Evolutionary conservation across 2,888 invertebrate genomes (phyloP).

Genomic region (Homarus gammarus): DNA sequence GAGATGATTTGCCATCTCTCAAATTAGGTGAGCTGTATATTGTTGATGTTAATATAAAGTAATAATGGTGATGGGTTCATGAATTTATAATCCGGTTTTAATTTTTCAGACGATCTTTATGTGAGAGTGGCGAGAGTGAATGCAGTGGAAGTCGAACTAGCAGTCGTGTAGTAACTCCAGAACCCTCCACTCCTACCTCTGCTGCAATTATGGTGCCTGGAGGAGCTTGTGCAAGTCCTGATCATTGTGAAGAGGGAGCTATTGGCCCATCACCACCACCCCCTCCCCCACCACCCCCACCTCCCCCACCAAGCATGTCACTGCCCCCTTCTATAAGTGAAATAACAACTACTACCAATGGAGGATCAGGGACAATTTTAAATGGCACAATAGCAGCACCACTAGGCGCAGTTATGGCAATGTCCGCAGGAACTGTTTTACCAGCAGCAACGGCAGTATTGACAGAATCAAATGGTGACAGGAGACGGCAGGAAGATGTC

Average conservation of each 20-base stretch:
- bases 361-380: neutral
- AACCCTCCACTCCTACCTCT: conserved; percentile 56
- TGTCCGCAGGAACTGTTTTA: neutral
- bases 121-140: conserved; percentile 64
- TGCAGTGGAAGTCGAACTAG: conserved; percentile 62
- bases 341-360: neutral
- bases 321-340: conserved; percentile 13
- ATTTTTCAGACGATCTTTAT: conserved; percentile 56
- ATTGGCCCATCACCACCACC: conserved; percentile 19
- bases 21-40: too few relatives aligned
- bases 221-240: conserved; percentile 38
- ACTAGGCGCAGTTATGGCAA: neutral
- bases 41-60: too few relatives aligned
- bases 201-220: conserved; percentile 1
- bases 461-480: conserved; percentile 11
- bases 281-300: conserved; percentile 34
- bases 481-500: conserved; percentile 47
- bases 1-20: too few relatives aligned
- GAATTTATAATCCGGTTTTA: too few relatives aligned
- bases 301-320: conserved; percentile 29
- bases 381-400: neutral
- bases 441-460: neutral
- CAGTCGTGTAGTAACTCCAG: conserved; percentile 60
- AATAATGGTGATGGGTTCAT: too few relatives aligned
- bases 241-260: conserved; percentile 48